phyloP scores from a whole-genome alignment of 2,888 invertebrate species.

The Prenolepis imparis region DNA sequence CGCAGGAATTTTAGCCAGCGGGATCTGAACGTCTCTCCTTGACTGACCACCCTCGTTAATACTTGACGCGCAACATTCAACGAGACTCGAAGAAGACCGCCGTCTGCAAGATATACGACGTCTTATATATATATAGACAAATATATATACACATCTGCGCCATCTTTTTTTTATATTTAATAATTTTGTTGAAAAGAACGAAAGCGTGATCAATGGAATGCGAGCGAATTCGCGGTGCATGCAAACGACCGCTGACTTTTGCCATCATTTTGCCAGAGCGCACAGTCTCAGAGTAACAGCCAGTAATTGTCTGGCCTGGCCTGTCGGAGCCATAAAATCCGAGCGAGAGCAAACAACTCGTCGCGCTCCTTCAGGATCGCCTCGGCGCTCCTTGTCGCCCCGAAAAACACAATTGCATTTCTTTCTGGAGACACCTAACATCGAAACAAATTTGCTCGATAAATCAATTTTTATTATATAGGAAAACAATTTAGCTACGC shows the following conservation, averaged over 20 bases:
- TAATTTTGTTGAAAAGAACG: neutral
- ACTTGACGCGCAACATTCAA: constrained; percentile 37
- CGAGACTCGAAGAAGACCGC: neutral
- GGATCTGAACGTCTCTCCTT: constrained; percentile 28
- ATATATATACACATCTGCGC: neutral
- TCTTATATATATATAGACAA: neutral
- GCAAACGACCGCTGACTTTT: constrained; percentile 66
- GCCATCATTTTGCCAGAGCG: constrained; percentile 70
- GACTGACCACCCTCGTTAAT: constrained; percentile 48
- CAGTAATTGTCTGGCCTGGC: constrained; percentile 82
- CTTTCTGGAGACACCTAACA: neutral
- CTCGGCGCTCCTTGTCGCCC: constrained; percentile 67
- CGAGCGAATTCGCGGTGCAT: constrained; percentile 65
- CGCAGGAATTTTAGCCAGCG: constrained; percentile 41
- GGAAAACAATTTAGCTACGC: neutral
- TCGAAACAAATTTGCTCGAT: neutral
- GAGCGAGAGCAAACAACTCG: constrained; percentile 82
- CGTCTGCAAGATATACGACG: neutral
- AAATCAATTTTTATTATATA: neutral
- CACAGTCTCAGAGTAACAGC: constrained; percentile 79
- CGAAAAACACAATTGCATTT: neutral
- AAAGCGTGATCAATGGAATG: constrained; percentile 50
- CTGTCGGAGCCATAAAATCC: constrained; percentile 83
- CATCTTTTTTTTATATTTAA: constrained; percentile 11
- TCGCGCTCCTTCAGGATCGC: constrained; percentile 69